Conservation (phyloP, 1,140 invertebrate species). For the Globodera ellingtonae region DNA sequence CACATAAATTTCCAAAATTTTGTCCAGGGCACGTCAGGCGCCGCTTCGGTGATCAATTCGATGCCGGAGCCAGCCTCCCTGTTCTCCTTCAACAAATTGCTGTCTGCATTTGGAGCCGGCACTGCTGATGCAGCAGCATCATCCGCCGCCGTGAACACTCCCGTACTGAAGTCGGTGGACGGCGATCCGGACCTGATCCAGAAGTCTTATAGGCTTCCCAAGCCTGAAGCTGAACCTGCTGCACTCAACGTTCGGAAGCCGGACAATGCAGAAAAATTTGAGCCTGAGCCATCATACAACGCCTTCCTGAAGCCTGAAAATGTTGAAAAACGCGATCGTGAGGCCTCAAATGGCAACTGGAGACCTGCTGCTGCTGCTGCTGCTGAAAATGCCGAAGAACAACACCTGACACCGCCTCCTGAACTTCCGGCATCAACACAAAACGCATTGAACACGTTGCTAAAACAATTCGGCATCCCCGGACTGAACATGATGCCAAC, state of each 20-base stretch:
- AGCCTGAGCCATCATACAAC: not conserved
- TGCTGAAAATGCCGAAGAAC: not conserved
- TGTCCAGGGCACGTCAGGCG: not conserved
- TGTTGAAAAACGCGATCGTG: not conserved
- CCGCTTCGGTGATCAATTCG: not conserved
- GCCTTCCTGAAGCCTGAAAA: no score
- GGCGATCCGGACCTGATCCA: constrained; percentile 1
- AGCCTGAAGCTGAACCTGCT: not conserved
- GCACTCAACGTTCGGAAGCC: not conserved
- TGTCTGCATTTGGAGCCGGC: constrained; percentile 17
- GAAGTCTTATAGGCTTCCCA: not conserved
- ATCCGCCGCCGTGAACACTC: not conserved
- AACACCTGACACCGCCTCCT: constrained; percentile 22
- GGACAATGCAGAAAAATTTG: not conserved
- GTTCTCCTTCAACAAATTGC: constrained; percentile 20
- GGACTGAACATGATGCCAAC: constrained; percentile 6
- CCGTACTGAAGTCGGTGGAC: constrained; percentile 9
- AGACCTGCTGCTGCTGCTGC: no score
- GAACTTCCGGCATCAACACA: constrained; percentile 12
- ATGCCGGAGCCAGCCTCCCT: constrained; percentile 5
- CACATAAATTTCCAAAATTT: no score
- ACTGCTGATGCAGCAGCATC: no score
- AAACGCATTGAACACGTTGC: constrained; percentile 19
- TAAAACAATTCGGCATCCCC: constrained; percentile 22
- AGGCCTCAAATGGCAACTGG: not conserved